phyloP scores from a whole-genome alignment of 1,140 invertebrate genomes.

The Metaphire vulgaris region DNA sequence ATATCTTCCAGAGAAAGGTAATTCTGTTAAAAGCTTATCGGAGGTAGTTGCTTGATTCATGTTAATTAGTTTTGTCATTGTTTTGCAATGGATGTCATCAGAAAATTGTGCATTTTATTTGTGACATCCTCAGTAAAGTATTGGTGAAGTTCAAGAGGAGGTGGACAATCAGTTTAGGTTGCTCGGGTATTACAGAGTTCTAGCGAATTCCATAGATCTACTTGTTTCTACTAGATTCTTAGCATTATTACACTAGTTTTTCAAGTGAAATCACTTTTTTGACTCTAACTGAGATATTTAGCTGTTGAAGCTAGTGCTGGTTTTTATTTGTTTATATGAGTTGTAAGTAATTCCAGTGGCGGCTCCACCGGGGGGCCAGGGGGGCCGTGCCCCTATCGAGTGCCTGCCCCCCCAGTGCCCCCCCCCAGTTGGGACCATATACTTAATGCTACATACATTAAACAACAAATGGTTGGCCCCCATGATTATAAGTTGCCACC shows the following conservation, averaged over 20 bases:
- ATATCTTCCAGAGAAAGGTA: constrained; percentile 31
- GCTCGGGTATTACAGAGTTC: neutral
- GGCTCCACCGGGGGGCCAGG: too few species aligned
- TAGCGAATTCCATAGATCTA: neutral
- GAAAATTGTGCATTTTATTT: neutral
- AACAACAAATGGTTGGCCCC: too few species aligned
- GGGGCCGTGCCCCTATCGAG: too few species aligned
- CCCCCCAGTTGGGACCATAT: too few species aligned
- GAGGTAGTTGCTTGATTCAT: neutral
- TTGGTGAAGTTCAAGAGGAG: neutral
- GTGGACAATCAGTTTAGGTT: neutral
- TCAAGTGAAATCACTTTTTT: too few species aligned
- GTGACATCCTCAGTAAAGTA: neutral
- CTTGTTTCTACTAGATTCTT: neutral
- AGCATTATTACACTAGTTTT: neutral
- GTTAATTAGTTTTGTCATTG: neutral
- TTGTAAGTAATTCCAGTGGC: too few species aligned
- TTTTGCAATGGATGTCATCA: neutral
- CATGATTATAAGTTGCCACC: too few species aligned
- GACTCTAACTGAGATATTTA: neutral
- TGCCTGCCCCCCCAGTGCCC: too few species aligned
- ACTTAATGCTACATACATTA: too few species aligned
- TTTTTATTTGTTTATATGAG: too few species aligned
- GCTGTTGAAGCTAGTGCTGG: neutral
- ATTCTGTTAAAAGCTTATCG: neutral